Evolutionary conservation across 2,113 vertebrate species (phyloP), one percentile per base, ranked within the genome.

Genomic region (Oceanodroma tethys): DNA sequence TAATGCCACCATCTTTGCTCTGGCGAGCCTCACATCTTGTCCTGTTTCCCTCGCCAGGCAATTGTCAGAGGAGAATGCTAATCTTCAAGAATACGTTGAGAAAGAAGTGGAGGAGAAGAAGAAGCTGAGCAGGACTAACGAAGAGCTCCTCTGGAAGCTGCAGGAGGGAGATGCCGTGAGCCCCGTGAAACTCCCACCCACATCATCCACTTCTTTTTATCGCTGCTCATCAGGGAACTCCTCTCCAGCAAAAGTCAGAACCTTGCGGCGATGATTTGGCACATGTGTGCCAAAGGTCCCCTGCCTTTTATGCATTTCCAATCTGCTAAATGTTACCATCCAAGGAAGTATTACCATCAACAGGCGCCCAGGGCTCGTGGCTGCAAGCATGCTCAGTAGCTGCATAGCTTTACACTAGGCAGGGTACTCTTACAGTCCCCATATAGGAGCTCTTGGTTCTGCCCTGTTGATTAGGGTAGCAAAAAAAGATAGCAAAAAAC

Each of bases 71-170:
- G 99, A 99, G 91, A 99, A 99, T 0, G 99, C 99, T 16, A 99
- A 99, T 89, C 98, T 99, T 91, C 99, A 99, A 63, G 99, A 99
- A 73, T 95, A 99, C 0, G 99, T 99, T 56, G 99, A 99, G 97
- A 99, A 99, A 95, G 99, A 99, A 97, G 98, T 98, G 93, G 99
- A 99, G 50, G 99, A 99, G 97, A 99, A 99, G 98, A 99, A 99
- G 97, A 98, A 99, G 16, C 93, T 99, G 95, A 99, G 99, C 97
- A 98, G 99, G 85, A 99, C 98, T 66, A 99, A 99, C 0, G 99
- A 99, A 96, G 99, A 99, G 95, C 98, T 99, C 81, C 98, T 99
- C 89, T 99, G 99, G 99, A 99, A 99, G 67, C 99, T 99, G 29
- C 99, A 99, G 97, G 99, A 99, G 1, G 98, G 99, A 43, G 99